Base-by-base conservation (phyloP, 1,140 invertebrate genomes). In the Drosophila sp. region DNA sequence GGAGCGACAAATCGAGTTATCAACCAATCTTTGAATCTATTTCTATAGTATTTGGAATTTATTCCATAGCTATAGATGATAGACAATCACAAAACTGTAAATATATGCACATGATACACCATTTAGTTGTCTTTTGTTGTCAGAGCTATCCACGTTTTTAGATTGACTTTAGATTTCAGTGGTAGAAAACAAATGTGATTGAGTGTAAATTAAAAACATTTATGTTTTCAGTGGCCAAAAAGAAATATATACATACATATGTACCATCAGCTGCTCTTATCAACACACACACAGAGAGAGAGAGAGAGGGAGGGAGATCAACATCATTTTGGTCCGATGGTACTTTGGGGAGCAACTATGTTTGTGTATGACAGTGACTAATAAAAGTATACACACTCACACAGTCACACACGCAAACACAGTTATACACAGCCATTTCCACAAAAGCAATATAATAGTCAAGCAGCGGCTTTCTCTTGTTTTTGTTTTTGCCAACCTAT, bases 391-490 rank as follows among this genome's bases (percentile, higher is more conserved):
- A 77, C 73, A 64, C 41, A 60, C 72, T 60, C 47, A 54, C 40
- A 38, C 35, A 11, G 4, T 27, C 4, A 33, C 55, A 17, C 33
- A 11, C 17, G 55, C 29, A 1, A 2, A 11, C 29, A 17, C 25
- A 57, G 40, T 47, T 63, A 41, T 41, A 17, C n/a, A 38, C 23
- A 63, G 50, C 40, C 61, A 23, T 47, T 66, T 44, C 70, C 65
- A 63, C 63, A 85, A 85, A 82, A 85, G 84, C 83, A 89, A 87
- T 87, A 89, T 89, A 87, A 89, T 89, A 86, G 83, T 89, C 83
- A 83, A 83, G 70, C 82, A 66, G 62, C 75, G 63, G 63, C 66
- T 62, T 72, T 63, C 57, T 6, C n/a, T 23, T 17, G 17, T 17
- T 47, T 50, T 50, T 50, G 72, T 77, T 40, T 60, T 58, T 10